phyloP scores from a whole-genome alignment of 2,113 vertebrate genomes.

The Tretioscincus oriximinensis region DNA sequence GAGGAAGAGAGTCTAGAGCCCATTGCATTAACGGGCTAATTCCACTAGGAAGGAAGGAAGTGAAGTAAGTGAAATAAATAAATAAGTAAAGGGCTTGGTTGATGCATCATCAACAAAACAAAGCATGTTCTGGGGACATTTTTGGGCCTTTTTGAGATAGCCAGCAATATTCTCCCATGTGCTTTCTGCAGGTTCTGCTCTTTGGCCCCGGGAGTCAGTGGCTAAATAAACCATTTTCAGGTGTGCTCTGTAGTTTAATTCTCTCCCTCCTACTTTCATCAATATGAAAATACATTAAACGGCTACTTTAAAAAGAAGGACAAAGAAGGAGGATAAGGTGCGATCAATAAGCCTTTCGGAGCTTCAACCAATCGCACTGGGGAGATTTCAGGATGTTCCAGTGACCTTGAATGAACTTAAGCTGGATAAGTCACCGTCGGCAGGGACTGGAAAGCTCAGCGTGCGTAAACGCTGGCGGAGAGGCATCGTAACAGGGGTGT shows the following conservation, averaged over 20 bases:
- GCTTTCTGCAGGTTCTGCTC: slow-evolving; percentile 31
- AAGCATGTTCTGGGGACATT: neutral
- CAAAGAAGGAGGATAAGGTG: slow-evolving; percentile 53
- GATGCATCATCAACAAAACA: neutral
- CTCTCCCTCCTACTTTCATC: slow-evolving; percentile 50
- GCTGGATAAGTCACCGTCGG: slow-evolving; percentile 69
- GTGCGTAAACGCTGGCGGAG: slow-evolving; percentile 45
- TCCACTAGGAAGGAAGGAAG: too few species aligned
- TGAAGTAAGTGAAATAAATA: too few species aligned
- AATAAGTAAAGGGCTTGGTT: neutral
- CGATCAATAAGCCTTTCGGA: slow-evolving; percentile 67
- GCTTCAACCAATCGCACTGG: slow-evolving; percentile 62
- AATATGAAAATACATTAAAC: slow-evolving; percentile 51
- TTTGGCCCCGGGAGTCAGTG: slow-evolving; percentile 54
- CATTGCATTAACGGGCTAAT: too few species aligned
- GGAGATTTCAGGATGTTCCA: slow-evolving; percentile 53
- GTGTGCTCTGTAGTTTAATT: slow-evolving; percentile 28
- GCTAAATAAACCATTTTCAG: slow-evolving; percentile 53
- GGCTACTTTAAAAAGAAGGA: slow-evolving; percentile 38
- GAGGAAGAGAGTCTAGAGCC: too few species aligned
- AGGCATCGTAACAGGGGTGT: slow-evolving; percentile 4
- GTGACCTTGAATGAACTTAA: slow-evolving; percentile 74
- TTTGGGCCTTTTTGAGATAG: neutral
- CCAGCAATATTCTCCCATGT: neutral
- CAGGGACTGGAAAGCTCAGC: slow-evolving; percentile 52